phyloP scores from a whole-genome alignment of 2,888 invertebrate genomes.

The Pristionchus maxplancki region DNA sequence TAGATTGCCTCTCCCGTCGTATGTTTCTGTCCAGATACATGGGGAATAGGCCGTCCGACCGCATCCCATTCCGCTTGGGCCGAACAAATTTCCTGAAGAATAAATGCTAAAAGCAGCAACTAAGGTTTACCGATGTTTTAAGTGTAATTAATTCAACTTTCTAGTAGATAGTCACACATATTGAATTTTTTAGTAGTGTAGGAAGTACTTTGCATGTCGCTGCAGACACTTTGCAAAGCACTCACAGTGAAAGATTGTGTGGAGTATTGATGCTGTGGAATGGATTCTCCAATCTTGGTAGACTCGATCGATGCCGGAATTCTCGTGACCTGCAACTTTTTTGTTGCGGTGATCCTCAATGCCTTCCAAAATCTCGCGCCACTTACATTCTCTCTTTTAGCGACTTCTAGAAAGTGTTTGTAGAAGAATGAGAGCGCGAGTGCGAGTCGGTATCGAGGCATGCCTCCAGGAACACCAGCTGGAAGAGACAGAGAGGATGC shows the following conservation, averaged over 20 bases:
- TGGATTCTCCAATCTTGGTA: conserved; percentile 63
- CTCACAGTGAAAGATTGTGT: conserved; percentile 81
- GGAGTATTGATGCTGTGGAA: conserved; percentile 76
- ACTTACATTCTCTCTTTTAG: conserved; percentile 50
- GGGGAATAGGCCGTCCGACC: conserved; percentile 88
- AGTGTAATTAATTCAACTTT: neutral
- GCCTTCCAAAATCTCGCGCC: conserved; percentile 42
- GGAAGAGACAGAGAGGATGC: conserved; percentile 30
- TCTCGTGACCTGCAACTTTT: conserved; percentile 3
- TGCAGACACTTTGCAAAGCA: neutral
- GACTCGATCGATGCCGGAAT: conserved; percentile 52
- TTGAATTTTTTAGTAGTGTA: no score
- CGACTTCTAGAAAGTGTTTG: conserved; percentile 80
- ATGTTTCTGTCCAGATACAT: conserved; percentile 90
- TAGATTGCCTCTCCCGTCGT: conserved; percentile 92
- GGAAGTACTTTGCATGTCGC: no score
- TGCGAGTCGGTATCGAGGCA: conserved; percentile 87
- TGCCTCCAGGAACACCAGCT: conserved; percentile 82
- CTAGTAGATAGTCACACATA: no score
- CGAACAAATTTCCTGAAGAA: conserved; percentile 73
- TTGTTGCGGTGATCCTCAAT: neutral
- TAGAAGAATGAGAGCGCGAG: conserved; percentile 83
- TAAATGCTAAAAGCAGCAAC: neutral
- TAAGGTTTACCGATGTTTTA: neutral
- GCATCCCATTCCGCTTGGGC: conserved; percentile 82